Conservation (phyloP, 2,888 invertebrate genomes). For the Salticus scenicus region DNA sequence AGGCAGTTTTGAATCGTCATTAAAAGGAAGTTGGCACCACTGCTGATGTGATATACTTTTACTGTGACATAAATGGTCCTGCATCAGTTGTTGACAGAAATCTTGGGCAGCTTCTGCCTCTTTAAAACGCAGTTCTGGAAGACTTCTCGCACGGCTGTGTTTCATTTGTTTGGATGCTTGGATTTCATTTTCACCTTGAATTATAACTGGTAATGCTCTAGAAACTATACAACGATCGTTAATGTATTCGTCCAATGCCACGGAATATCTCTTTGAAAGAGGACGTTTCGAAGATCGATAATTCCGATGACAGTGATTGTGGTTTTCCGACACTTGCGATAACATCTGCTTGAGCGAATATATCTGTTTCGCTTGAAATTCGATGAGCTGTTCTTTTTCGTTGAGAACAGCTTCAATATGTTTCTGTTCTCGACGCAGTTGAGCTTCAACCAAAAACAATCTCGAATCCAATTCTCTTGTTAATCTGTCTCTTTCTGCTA, state of each 20-base stretch:
- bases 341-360: constrained; percentile 40
- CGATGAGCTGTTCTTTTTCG: constrained; percentile 55
- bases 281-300: constrained; percentile 21
- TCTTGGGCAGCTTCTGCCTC: not conserved
- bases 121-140: constrained; percentile 45
- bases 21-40: not conserved
- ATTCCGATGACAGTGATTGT: constrained; percentile 16
- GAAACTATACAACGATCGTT: constrained; percentile 49
- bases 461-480: constrained; percentile 52
- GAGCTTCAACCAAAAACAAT: constrained; percentile 54
- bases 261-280: constrained; percentile 33
- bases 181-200: constrained; percentile 19
- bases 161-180: not conserved
- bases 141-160: constrained; percentile 26
- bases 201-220: constrained; percentile 53
- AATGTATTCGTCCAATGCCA: constrained; percentile 57
- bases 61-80: not conserved
- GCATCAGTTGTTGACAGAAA: not conserved
- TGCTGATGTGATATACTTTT: not conserved
- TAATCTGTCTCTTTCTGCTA: constrained; percentile 40
- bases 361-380: constrained; percentile 49
- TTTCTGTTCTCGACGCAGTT: constrained; percentile 58
- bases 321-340: constrained; percentile 30
- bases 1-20: not conserved
- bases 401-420: constrained; percentile 48